Conservation (phyloP, 2,888 invertebrate species). For the Idaea biselata region DNA sequence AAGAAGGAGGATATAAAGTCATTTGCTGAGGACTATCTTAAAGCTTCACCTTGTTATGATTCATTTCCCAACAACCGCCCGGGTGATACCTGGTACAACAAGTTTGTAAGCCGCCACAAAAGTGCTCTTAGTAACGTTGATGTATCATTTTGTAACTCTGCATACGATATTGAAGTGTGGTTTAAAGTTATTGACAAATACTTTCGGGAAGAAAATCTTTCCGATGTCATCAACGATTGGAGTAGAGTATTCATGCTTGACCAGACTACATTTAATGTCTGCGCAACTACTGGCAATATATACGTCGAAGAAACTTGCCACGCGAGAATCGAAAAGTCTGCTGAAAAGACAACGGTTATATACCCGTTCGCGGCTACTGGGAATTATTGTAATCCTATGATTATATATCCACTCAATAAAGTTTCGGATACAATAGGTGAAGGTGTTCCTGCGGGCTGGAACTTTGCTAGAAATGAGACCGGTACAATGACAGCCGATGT, state of each 20-base stretch:
- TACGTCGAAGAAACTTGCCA: slow-evolving; percentile 2
- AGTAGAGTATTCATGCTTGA: slow-evolving; percentile 12
- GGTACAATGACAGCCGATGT: slow-evolving; percentile 13
- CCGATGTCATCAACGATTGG: slow-evolving; percentile 10
- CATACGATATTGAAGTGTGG: slow-evolving; percentile 6
- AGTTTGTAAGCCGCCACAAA: slow-evolving; percentile 9
- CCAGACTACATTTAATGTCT: slow-evolving; percentile 9
- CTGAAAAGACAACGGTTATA: slow-evolving; percentile 9
- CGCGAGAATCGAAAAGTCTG: neutral
- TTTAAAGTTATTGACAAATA: slow-evolving; percentile 10
- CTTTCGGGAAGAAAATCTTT: slow-evolving; percentile 8
- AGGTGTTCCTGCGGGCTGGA: slow-evolving; percentile 11
- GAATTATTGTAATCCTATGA: slow-evolving; percentile 11
- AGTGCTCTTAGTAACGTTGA: neutral
- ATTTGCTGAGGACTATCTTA: slow-evolving; percentile 10
- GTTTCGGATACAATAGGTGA: slow-evolving; percentile 10
- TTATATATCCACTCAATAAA: slow-evolving; percentile 11
- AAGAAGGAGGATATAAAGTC: slow-evolving; percentile 15
- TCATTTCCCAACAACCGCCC: slow-evolving; percentile 9
- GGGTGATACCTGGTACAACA: slow-evolving; percentile 11
- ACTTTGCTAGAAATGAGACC: slow-evolving; percentile 11
- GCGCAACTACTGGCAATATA: slow-evolving; percentile 6
- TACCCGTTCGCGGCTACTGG: slow-evolving; percentile 12
- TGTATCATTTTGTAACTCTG: slow-evolving; percentile 3
- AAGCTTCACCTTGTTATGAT: neutral